These are phyloP conservation scores for Paraplagusia blochii DNA, from an alignment of 2,113 vertebrate genomes.

Conservation along the genomic window DNA sequence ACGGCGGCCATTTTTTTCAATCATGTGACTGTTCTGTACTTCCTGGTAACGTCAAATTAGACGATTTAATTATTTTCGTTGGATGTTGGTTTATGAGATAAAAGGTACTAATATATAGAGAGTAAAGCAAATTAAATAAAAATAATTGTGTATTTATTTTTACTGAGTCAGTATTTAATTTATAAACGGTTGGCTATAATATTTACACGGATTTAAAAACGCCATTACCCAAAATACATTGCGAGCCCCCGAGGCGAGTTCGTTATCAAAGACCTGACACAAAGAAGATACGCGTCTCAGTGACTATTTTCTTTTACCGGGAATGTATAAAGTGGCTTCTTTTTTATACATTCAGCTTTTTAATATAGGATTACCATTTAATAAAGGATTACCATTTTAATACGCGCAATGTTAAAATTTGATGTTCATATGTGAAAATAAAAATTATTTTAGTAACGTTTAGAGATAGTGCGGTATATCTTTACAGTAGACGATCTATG, in stretches of 20 bases:
- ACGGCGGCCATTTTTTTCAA: constrained; percentile 72
- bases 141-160: too few species aligned
- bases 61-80: background rate
- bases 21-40: constrained; percentile 70
- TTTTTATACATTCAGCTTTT: too few species aligned
- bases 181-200: background rate
- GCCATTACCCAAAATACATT: constrained; percentile 44
- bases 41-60: constrained; percentile 43
- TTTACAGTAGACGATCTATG: constrained; percentile 21
- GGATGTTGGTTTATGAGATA: background rate
- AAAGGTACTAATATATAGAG: too few species aligned
- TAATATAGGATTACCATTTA: too few species aligned
- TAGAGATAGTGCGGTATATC: background rate
- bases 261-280: background rate
- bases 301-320: background rate
- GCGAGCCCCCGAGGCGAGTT: background rate
- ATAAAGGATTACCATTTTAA: too few species aligned
- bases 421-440: too few species aligned
- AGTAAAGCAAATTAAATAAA: too few species aligned
- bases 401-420: too few species aligned
- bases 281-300: constrained; percentile 19
- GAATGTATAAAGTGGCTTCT: too few species aligned
- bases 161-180: too few species aligned
- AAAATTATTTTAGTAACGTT: too few species aligned
- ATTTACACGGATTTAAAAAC: constrained; percentile 3